A percentile compares a stretch with the other conserved stretches of the same genome.
Conservation (phyloP, 2,888 invertebrate species). For the Drosophila pegasa region DNA sequence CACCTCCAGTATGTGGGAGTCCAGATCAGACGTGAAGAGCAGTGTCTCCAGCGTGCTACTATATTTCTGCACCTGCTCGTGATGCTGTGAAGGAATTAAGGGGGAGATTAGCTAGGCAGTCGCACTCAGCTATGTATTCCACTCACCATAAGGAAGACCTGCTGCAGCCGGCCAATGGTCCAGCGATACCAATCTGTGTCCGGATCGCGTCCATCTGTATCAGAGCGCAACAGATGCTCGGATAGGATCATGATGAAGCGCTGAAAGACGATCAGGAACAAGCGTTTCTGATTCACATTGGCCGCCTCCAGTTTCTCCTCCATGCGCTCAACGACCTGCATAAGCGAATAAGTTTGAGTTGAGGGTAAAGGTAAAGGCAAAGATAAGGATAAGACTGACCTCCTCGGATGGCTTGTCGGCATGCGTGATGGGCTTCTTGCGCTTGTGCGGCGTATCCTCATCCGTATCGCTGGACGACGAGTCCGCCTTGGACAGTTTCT, state of each 20-base stretch:
- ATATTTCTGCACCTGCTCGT: slow-evolving; percentile 98
- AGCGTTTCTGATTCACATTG: slow-evolving; percentile 97
- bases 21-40: slow-evolving; percentile 97
- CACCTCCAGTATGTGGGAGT: slow-evolving; percentile 97
- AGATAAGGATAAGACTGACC: slow-evolving; percentile 81
- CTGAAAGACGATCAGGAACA: slow-evolving; percentile 98
- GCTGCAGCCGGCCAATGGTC: slow-evolving; percentile 96
- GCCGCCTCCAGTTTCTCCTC: slow-evolving; percentile 97
- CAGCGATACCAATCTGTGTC: slow-evolving; percentile 98
- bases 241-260: slow-evolving; percentile 99
- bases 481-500: slow-evolving; percentile 93
- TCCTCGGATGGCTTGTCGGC: slow-evolving; percentile 88
- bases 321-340: slow-evolving; percentile 95
- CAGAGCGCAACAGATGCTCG: slow-evolving; percentile 96
- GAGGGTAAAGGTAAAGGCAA: neutral
- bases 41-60: slow-evolving; percentile 97
- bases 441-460: slow-evolving; percentile 87
- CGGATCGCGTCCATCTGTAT: slow-evolving; percentile 96
- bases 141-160: slow-evolving; percentile 96
- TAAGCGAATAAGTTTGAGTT: neutral
- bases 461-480: slow-evolving; percentile 93
- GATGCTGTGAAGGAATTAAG: slow-evolving; percentile 89
- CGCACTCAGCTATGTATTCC: neutral
- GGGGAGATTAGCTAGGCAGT: neutral
- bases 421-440: slow-evolving; percentile 84